phyloP scores from a whole-genome alignment of 2,888 invertebrate genomes.

The Brenthis daphne region DNA sequence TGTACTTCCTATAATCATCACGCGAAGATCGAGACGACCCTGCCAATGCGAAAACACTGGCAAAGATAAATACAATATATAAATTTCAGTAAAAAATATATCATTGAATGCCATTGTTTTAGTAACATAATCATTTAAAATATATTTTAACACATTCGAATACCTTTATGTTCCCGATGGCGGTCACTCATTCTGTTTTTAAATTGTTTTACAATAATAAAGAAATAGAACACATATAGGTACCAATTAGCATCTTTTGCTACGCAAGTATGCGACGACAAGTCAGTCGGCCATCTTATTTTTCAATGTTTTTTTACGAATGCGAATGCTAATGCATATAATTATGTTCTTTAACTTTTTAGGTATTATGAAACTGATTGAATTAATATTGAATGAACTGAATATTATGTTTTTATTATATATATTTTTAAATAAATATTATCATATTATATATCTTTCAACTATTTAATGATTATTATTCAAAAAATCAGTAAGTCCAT shows the following conservation, averaged over 20 bases:
- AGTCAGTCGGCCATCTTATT: slow-evolving; percentile 24
- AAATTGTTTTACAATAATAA: slow-evolving; percentile 16
- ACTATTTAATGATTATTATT: too few relatives aligned
- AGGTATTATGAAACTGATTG: neutral
- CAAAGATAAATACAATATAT: slow-evolving; percentile 82
- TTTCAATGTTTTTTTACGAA: slow-evolving; percentile 5
- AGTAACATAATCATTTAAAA: slow-evolving; percentile 42
- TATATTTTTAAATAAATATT: too few relatives aligned
- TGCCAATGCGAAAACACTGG: slow-evolving; percentile 90
- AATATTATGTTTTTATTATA: too few relatives aligned
- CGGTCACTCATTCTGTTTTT: slow-evolving; percentile 57
- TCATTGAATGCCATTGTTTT: slow-evolving; percentile 35
- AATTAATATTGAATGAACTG: too few relatives aligned
- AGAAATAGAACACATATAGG: slow-evolving; percentile 3
- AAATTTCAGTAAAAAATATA: slow-evolving; percentile 50
- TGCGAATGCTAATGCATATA: too few relatives aligned
- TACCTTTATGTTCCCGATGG: slow-evolving; percentile 65
- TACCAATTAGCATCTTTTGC: slow-evolving; percentile 23
- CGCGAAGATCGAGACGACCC: slow-evolving; percentile 84
- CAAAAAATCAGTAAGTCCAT: too few relatives aligned
- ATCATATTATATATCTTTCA: too few relatives aligned
- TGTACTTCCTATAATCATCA: slow-evolving; percentile 77
- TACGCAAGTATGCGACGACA: slow-evolving; percentile 22
- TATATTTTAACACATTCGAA: slow-evolving; percentile 52
- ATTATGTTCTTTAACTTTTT: neutral